Base-by-base conservation (phyloP, 2,888 invertebrate genomes). In the Mesochorus sp. region DNA sequence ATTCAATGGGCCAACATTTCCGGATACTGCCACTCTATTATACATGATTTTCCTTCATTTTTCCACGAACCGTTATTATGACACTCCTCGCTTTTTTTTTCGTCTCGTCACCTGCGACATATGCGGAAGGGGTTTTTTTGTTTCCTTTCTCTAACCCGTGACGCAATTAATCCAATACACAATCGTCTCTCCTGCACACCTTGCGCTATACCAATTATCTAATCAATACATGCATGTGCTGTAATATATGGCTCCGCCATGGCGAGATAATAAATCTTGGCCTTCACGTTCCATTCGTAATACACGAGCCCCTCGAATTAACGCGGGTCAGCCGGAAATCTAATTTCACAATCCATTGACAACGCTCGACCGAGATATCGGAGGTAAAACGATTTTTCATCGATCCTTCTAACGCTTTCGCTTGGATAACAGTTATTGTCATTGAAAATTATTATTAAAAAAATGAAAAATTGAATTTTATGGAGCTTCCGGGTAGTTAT, bases 1-100 rank as follows among this genome's bases (percentile, higher is more conserved):
- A 72, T 79, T 80, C 81, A 80, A 79, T 80, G 59, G 79, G 59
- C 70, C 73, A 73, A 73, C 76, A 31, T 74, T 78, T 81, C 81
- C 81, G 80, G 80, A 73, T 28, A 66, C 72, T 28, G 57, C 66
- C 66, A 53, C 55, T 51, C 28, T 64, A 42, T 44, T 59, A 51
- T 44, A 59, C 37, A 74, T 3, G 37, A 57, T 68, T 68, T 78
- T 47, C 61, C 42, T 42, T 62, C 64, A 67, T 76, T 68, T 67
- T 62, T 68, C 28, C 39, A n/a, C 8, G 21, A 42, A 42, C 14
- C 21, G 28, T 21, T 47, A 47, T 74, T 34, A 49, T 34, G 62
- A 62, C 68, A 47, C 67, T 34, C 67, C 51, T 28, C 26, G n/a
- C n/a, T 44, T 70, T 61, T 55, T 67, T 28, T 74, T 53, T 67